A percentile compares a stretch with the other conserved stretches of the same genome.
Conservation (phyloP, 2,797 vertebrate genomes). For the Avahi laniger region DNA sequence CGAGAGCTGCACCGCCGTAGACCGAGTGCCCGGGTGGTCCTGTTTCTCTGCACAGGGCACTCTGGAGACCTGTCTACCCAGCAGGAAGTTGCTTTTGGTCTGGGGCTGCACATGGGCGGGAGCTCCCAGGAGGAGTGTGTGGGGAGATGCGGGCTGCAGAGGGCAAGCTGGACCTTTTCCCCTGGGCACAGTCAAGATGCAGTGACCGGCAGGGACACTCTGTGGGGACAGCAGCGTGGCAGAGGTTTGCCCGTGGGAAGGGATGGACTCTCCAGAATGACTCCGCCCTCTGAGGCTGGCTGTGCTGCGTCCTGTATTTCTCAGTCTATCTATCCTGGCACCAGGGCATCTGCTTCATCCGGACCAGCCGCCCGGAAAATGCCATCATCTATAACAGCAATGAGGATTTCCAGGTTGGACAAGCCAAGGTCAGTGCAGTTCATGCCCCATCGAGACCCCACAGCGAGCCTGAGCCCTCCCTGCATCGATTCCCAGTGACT, state of each 20-base stretch:
- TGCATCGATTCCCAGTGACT: not conserved
- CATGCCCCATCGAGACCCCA: fast-evolving
- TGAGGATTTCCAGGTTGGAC: conserved; percentile 95
- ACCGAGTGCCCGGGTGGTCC: not conserved
- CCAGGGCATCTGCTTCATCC: conserved; percentile 96
- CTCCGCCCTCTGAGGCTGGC: fast-evolving
- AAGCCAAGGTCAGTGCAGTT: conserved; percentile 92
- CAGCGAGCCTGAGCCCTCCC: fast-evolving
- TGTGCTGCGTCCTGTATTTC: fast-evolving
- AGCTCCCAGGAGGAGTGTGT: not conserved
- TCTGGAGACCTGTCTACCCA: not conserved
- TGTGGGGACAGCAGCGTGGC: fast-evolving
- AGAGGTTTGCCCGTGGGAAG: not conserved
- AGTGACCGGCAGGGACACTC: not conserved
- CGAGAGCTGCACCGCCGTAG: not conserved
- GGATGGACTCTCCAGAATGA: not conserved
- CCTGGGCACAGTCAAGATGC: not conserved
- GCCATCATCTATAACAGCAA: conserved; percentile 93
- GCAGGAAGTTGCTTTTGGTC: not conserved
- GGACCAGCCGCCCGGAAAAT: conserved; percentile 95
- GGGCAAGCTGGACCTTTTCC: not conserved
- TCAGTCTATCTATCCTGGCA: conserved; percentile 40
- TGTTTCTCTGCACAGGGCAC: not conserved
- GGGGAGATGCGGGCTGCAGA: not conserved
- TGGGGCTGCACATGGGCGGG: not conserved